Evolutionary conservation across 2,113 vertebrate genomes (phyloP).

Genomic region (Vombatus ursinus): DNA sequence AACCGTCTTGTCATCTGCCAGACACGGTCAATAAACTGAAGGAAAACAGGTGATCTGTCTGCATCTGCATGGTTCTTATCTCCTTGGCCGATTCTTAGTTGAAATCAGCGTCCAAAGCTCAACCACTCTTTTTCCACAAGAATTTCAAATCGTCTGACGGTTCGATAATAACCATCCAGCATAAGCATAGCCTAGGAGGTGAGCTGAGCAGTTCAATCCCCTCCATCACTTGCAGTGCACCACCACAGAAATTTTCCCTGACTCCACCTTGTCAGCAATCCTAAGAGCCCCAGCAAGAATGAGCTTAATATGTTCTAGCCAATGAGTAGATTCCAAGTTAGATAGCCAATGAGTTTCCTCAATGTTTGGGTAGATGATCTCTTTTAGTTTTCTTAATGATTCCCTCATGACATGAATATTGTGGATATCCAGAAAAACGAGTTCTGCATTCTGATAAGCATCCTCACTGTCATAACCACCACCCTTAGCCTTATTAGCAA

Average conservation of each 20-base stretch:
- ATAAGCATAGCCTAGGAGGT: slow-evolving; percentile 96
- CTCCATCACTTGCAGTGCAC: slow-evolving; percentile 98
- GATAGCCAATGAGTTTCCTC: slow-evolving; percentile 98
- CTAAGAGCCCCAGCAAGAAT: slow-evolving; percentile 95
- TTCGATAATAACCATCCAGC: slow-evolving; percentile 94
- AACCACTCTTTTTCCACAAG: slow-evolving; percentile 98
- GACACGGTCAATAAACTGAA: slow-evolving; percentile 98
- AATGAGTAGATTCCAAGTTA: slow-evolving; percentile 97
- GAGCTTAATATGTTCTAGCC: slow-evolving; percentile 99
- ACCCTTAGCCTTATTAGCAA: slow-evolving; percentile 99
- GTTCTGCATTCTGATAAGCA: slow-evolving; percentile 96
- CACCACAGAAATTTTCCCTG: slow-evolving; percentile 95
- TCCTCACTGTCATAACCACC: slow-evolving; percentile 98
- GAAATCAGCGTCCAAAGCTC: slow-evolving; percentile 88
- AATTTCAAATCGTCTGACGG: slow-evolving; percentile 93
- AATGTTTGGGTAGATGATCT: slow-evolving; percentile 96
- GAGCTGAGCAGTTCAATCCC: slow-evolving; percentile 96
- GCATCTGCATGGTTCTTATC: slow-evolving; percentile 97
- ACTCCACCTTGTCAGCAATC: slow-evolving; percentile 97
- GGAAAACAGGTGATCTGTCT: slow-evolving; percentile 96
- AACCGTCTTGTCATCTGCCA: slow-evolving; percentile 99
- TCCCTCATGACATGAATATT: slow-evolving; percentile 99
- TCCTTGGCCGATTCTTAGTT: slow-evolving; percentile 90
- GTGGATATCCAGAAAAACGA: slow-evolving; percentile 98
- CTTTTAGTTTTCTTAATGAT: slow-evolving; percentile 95